phyloP scores from a whole-genome alignment of 2,888 invertebrate species.

The Lutraria lutraria region DNA sequence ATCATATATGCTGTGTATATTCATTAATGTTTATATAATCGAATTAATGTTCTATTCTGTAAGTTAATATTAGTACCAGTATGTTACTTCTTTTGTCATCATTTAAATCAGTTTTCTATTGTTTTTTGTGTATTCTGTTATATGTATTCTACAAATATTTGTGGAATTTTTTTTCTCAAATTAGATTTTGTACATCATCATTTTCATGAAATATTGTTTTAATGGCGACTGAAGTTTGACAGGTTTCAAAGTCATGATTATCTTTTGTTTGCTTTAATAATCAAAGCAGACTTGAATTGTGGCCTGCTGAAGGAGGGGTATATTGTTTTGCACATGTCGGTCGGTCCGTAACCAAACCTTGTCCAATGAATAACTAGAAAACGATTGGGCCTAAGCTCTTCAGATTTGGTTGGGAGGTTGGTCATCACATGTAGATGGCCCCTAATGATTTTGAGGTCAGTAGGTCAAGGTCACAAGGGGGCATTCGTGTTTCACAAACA shows the following conservation, averaged over 20 bases:
- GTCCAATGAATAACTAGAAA: too few relatives aligned
- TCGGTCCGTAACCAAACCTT: too few relatives aligned
- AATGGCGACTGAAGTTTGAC: background rate
- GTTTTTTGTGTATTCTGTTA: background rate
- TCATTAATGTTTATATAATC: slow-evolving; percentile 3
- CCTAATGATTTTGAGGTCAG: too few relatives aligned
- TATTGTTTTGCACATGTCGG: too few relatives aligned
- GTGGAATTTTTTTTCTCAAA: background rate
- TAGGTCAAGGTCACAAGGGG: too few relatives aligned
- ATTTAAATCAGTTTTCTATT: background rate
- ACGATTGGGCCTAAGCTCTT: too few relatives aligned
- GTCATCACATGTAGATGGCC: too few relatives aligned
- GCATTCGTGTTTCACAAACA: too few relatives aligned
- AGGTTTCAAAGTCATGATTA: background rate
- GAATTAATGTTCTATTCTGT: slow-evolving; percentile 8
- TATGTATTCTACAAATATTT: background rate
- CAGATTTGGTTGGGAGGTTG: too few relatives aligned
- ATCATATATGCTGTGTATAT: slow-evolving; percentile 4
- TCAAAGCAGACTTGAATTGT: background rate
- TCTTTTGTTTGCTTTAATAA: background rate
- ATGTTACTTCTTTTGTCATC: background rate
- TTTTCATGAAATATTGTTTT: background rate
- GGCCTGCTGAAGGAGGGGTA: too few relatives aligned
- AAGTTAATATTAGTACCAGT: background rate
- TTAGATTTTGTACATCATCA: background rate